These are phyloP conservation scores for Epirrita christyi DNA, from an alignment of 2,888 invertebrate genomes.

Conservation along the genomic window DNA sequence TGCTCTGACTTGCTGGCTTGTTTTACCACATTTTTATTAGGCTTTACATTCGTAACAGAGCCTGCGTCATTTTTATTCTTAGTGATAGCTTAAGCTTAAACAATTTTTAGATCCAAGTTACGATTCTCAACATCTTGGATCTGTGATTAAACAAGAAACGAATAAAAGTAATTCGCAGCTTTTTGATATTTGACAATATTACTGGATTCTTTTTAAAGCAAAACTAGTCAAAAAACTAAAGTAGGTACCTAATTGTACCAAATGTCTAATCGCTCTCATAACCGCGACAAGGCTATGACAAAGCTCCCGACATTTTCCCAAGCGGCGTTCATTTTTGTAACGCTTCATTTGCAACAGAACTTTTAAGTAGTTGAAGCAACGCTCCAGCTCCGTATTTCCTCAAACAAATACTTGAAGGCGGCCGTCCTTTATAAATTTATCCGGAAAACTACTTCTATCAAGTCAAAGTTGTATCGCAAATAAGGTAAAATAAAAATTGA, in stretches of 20 bases:
- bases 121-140: too few relatives aligned
- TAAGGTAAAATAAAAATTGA: conserved; percentile 31
- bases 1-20: conserved; percentile 24
- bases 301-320: conserved; percentile 47
- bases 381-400: conserved; percentile 59
- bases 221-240: too few relatives aligned
- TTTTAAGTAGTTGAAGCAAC: conserved; percentile 71
- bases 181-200: too few relatives aligned
- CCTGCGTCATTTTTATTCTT: conserved; percentile 12
- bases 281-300: conserved; percentile 42
- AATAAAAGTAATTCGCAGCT: too few relatives aligned
- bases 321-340: conserved; percentile 69
- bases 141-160: too few relatives aligned
- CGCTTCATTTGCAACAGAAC: conserved; percentile 75
- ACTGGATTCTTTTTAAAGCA: too few relatives aligned
- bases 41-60: conserved; percentile 27
- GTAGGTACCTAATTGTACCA: background rate
- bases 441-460: conserved; percentile 48
- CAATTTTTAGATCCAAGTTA: too few relatives aligned
- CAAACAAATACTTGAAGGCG: conserved; percentile 62
- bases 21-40: conserved; percentile 35
- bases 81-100: too few relatives aligned
- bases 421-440: conserved; percentile 46
- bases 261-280: conserved; percentile 37
- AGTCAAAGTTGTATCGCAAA: conserved; percentile 49